phyloP scores from a whole-genome alignment of 2,797 vertebrate species.

The Neosilurus hyrtlii region DNA sequence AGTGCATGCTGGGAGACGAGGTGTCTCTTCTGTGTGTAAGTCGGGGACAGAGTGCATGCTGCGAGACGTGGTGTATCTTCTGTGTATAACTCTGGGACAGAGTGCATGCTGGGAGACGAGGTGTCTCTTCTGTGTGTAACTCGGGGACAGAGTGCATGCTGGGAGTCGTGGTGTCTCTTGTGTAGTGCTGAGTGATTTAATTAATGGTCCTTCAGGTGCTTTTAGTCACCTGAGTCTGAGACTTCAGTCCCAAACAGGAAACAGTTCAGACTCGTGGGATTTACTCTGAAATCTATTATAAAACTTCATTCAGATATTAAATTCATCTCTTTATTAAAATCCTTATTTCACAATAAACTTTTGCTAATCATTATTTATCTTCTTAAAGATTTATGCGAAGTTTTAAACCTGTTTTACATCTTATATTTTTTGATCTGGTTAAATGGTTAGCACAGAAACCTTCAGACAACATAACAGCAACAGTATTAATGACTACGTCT shows the following conservation, averaged over 20 bases:
- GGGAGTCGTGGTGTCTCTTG: constrained; percentile 26
- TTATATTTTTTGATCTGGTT: background rate
- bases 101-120: too few species aligned
- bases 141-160: background rate
- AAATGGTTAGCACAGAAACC: background rate
- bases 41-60: too few species aligned
- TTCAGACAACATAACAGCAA: background rate
- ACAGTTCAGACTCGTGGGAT: background rate
- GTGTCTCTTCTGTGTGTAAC: too few species aligned
- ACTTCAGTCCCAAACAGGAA: background rate
- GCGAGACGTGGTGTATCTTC: too few species aligned
- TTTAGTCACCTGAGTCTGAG: constrained; percentile 21
- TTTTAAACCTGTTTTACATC: background rate
- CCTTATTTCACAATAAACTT: background rate
- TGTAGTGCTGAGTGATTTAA: constrained; percentile 27
- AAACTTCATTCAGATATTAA: background rate
- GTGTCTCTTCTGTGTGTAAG: too few species aligned
- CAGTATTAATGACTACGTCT: background rate
- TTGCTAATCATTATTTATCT: too few species aligned
- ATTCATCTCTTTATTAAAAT: background rate
- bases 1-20: too few species aligned
- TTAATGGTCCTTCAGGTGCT: constrained; percentile 25
- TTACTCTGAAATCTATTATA: background rate
- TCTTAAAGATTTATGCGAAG: too few species aligned
- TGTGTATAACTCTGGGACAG: too few species aligned